Evolutionary conservation across 2,797 vertebrate genomes (phyloP), one percentile per base, ranked within the genome.

Genomic region (Epinephelus awoara): DNA sequence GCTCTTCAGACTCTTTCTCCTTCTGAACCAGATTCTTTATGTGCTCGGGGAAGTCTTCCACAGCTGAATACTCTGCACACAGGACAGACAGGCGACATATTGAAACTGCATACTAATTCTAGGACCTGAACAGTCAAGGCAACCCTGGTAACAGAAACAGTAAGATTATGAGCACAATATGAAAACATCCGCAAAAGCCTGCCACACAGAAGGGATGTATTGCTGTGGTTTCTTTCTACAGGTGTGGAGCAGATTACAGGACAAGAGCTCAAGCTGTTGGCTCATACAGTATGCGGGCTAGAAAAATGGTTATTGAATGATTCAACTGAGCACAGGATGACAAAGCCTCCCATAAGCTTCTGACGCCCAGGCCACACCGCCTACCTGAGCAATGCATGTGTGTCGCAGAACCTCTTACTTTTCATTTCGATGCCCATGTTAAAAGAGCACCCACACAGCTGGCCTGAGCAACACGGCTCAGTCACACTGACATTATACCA

Each of bases 1-100:
- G 97, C 88, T 99, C 98, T 91, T 99, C 98, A 38, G 96, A 91
- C 88, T 99, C 98, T 91, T 97, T 97, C 88, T 99, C 98, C 84
- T 95, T 98, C 87, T 98, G 96, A 77, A 99, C 97, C 86, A 99
- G 91, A 71, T 90, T 95, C 88, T 96, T 97, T 84, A 99, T 99
- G 93, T 99, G 98, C 88, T 97, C 96, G 55, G 98, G 98, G 86
- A 98, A 99, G 66, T 99, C 97, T 47, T 96, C 96, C 25, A 93
- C 95, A 56, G 97, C 95, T 74, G 98, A 93, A 94, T 97, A 99
- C 86, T 98, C 98, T 99, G 93, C 18, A 85, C 50, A 83, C 19
- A 88, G 2, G 65, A 82, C 38, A 81, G 13, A 68, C 15, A 56
- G n/a, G n/a, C 19, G 2, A 51, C 21, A 63, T 55, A 75, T 61